Base-by-base conservation (phyloP, 2,888 invertebrate genomes). In the Meganola albula region DNA sequence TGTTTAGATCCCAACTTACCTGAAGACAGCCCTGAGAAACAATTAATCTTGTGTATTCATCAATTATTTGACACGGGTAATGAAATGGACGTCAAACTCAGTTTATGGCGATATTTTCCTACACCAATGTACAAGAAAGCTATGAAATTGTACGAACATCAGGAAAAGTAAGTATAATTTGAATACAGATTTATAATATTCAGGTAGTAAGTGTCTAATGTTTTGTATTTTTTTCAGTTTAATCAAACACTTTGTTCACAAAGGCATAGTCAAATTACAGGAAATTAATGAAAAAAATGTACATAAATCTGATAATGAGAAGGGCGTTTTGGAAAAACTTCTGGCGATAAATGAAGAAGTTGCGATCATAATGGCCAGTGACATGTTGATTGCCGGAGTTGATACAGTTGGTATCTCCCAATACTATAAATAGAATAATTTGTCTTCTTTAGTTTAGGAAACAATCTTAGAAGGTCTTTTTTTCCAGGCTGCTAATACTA, bases 351-450 rank as follows among this genome's bases (percentile, higher is more conserved):
- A 91, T 53, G 83, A 87, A 50, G 72, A 87, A 31, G 68, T 88
- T 2, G 92, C 92, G 0, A 58, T 87, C 12, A 83, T 89, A 9
- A 90, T 91, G 88, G 89, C 90, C 1, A 71, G 88, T 43, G 92
- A 92, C 49, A 88, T 92, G 88, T 54, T 92, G 21, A 79, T 89
- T 26, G 91, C 90, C 12, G 91, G 91, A 26, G 83, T 91, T 7
- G 92, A 92, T 65, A 91, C 91, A 39, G 91, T 93, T n/a, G n/a
- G n/a, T n/a, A n/a, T n/a, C n/a, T n/a, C n/a, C n/a, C n/a, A n/a
- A n/a, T n/a, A n/a, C n/a, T n/a, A n/a, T n/a, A n/a, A n/a, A n/a
- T n/a, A n/a, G n/a, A n/a, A n/a, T n/a, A n/a, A n/a, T n/a, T n/a
- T n/a, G n/a, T n/a, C n/a, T n/a, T n/a, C n/a, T n/a, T n/a, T n/a